Conservation (phyloP, 2,113 vertebrate species). For the Eclectus roratus region DNA sequence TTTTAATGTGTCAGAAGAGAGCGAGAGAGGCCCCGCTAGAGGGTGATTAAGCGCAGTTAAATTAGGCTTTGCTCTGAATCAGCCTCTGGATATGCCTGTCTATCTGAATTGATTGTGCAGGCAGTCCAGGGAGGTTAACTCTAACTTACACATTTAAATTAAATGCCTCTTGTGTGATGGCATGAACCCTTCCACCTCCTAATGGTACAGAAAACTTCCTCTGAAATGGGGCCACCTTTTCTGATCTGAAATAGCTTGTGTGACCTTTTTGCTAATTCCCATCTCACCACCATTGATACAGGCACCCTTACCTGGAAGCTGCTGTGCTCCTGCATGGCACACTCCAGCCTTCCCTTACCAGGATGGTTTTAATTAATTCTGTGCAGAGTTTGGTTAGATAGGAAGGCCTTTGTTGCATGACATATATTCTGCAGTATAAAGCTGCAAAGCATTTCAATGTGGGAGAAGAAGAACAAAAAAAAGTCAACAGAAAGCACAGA, state of each 20-base stretch:
- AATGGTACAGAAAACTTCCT: background rate
- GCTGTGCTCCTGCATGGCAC: background rate
- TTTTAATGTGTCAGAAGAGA: constrained; percentile 41
- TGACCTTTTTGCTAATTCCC: background rate
- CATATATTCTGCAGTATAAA: background rate
- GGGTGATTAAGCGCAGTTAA: constrained; percentile 2
- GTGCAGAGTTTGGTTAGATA: background rate
- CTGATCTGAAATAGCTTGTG: background rate
- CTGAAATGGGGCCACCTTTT: background rate
- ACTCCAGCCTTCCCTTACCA: background rate
- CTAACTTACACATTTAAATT: background rate
- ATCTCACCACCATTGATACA: background rate
- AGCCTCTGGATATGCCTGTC: constrained; percentile 20
- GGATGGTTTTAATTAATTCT: background rate
- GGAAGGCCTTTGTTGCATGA: background rate
- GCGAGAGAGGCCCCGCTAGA: background rate
- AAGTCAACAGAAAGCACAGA: background rate
- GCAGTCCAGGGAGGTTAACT: background rate
- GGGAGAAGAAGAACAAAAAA: background rate
- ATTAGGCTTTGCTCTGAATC: constrained; percentile 23
- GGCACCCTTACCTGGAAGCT: background rate
- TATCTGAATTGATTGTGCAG: constrained; percentile 22
- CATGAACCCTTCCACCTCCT: background rate
- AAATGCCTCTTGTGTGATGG: background rate
- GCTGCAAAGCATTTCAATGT: background rate